Evolutionary conservation across 2,113 vertebrate species (phyloP).

Genomic region (Pangasianodon hypophthalmus): DNA sequence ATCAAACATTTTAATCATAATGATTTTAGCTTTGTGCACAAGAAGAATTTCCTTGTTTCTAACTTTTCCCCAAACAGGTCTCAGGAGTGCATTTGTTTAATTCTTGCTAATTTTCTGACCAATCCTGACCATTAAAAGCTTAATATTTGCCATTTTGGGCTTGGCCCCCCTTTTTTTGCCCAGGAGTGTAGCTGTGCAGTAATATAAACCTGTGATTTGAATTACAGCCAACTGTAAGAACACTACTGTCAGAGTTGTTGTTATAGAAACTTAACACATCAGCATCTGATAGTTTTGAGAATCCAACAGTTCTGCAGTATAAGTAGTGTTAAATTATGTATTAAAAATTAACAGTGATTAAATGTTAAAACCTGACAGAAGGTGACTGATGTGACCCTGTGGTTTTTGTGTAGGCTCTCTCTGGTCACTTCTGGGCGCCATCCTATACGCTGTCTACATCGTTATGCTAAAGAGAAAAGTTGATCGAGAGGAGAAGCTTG

Average conservation of each 20-base stretch:
- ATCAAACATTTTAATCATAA: too few species aligned
- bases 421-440: conserved; percentile 91
- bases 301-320: not conserved
- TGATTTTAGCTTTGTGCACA: too few species aligned
- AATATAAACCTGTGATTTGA: not conserved
- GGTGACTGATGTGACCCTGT: not conserved
- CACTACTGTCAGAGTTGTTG: not conserved
- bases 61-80: too few species aligned
- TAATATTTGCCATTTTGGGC: too few species aligned
- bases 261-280: not conserved
- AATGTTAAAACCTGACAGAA: not conserved
- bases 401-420: conserved; percentile 79
- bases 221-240: not conserved
- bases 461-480: conserved; percentile 97
- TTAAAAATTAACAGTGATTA: not conserved
- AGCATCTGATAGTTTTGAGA: not conserved
- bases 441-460: conserved; percentile 92
- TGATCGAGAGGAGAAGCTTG: conserved; percentile 92
- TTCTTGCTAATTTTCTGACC: too few species aligned
- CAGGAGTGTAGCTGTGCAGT: not conserved
- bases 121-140: too few species aligned
- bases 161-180: too few species aligned
- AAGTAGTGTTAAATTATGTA: not conserved
- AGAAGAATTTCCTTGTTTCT: too few species aligned
- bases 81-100: too few species aligned